phyloP scores from a whole-genome alignment of 2,888 invertebrate genomes.

The Heliconius ethilla region DNA sequence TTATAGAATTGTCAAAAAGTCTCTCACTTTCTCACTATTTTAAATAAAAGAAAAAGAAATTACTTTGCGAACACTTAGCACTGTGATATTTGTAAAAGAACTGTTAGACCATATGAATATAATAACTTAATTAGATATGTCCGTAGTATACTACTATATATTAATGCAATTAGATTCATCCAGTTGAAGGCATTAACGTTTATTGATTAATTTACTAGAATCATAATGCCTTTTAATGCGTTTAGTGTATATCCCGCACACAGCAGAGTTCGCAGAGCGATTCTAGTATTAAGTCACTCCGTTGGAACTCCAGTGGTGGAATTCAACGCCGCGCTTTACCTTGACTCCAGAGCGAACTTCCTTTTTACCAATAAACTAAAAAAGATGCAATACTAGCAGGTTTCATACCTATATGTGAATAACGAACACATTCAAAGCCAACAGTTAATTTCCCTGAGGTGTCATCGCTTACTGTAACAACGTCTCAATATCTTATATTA shows the following conservation, averaged over 20 bases:
- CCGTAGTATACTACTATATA: neutral
- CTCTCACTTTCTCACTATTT: neutral
- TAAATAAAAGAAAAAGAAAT: neutral
- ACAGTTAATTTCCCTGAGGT: conserved; percentile 17
- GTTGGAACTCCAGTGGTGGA: too few relatives aligned
- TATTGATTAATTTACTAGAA: neutral
- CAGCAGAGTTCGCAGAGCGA: too few relatives aligned
- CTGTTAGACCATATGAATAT: conserved; percentile 18
- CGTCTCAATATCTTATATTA: neutral
- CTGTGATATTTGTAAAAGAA: neutral
- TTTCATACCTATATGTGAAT: neutral
- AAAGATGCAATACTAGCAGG: neutral
- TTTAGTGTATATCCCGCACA: too few relatives aligned
- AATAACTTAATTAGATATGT: conserved; percentile 12
- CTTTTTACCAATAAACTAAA: neutral
- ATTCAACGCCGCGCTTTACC: too few relatives aligned
- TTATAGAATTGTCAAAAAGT: neutral
- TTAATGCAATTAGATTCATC: conserved; percentile 22
- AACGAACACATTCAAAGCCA: neutral
- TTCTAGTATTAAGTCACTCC: too few relatives aligned
- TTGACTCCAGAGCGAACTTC: neutral
- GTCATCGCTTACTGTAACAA: conserved; percentile 13
- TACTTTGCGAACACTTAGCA: neutral
- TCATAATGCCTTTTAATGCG: neutral
- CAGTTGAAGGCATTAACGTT: neutral